Conservation (phyloP, 2,113 vertebrate species). For the Ameiurus melas region DNA sequence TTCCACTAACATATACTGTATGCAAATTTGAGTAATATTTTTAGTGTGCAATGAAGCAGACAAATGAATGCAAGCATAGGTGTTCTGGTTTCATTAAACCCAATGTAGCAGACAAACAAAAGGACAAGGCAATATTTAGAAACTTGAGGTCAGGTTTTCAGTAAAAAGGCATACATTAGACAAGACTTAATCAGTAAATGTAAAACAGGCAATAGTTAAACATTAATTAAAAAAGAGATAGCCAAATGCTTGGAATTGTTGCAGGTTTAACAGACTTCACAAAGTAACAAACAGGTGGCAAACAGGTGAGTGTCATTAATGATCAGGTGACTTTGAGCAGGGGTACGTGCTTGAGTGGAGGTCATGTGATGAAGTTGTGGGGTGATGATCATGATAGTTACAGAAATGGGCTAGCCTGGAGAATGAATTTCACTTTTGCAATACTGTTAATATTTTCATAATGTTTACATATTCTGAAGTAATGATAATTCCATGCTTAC, state of each 20-base stretch:
- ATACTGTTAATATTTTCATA: neutral
- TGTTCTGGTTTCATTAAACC: neutral
- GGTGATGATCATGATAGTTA: neutral
- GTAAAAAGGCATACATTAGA: neutral
- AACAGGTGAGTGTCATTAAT: neutral
- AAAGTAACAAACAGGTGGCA: neutral
- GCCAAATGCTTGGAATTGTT: neutral
- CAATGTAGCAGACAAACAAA: neutral
- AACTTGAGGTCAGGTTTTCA: neutral
- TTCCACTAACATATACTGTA: neutral
- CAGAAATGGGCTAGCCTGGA: neutral
- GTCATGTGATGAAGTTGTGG: neutral
- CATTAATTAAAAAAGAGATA: neutral
- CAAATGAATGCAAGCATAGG: neutral
- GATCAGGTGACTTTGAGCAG: neutral
- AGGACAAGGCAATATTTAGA: neutral
- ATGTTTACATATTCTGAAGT: neutral
- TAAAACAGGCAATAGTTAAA: neutral
- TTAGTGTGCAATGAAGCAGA: neutral
- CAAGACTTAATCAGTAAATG: neutral
- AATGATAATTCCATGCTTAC: neutral
- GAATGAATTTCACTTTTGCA: neutral
- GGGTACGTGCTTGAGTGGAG: neutral
- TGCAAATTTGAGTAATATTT: neutral
- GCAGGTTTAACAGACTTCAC: neutral